Conservation (phyloP, 2,888 invertebrate species). For the Drosophila infuscata region DNA sequence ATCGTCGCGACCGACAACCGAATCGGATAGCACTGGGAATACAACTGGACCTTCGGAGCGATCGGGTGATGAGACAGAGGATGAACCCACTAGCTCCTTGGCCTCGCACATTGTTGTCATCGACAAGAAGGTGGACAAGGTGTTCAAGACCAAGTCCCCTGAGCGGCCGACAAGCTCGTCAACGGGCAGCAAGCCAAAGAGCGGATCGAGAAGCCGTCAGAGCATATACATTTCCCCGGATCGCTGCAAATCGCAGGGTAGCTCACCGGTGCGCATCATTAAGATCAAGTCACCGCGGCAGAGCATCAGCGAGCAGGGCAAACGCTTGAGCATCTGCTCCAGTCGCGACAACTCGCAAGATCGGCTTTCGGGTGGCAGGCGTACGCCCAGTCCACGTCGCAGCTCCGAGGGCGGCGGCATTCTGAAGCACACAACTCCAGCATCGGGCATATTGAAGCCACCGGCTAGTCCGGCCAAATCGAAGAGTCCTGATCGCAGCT, state of each 20-base stretch:
- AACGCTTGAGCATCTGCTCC: constrained; percentile 82
- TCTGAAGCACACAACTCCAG: constrained; percentile 81
- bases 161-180: constrained; percentile 46
- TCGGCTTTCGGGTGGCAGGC: constrained; percentile 78
- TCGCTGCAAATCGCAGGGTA: constrained; percentile 84
- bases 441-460: constrained; percentile 82
- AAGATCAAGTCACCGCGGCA: constrained; percentile 86
- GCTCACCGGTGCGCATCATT: constrained; percentile 85
- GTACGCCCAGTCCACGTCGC: constrained; percentile 84
- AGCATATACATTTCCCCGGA: constrained; percentile 87
- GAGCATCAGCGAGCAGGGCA: constrained; percentile 86
- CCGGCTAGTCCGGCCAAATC: constrained; percentile 83
- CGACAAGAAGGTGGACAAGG: constrained; percentile 85
- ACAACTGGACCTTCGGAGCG: constrained; percentile 83
- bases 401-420: constrained; percentile 84
- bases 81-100: constrained; percentile 61
- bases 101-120: constrained; percentile 80
- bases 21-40: constrained; percentile 82
- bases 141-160: constrained; percentile 84
- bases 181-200: constrained; percentile 67
- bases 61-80: constrained; percentile 84
- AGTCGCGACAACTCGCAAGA: constrained; percentile 84
- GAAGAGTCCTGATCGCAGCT: constrained; percentile 84
- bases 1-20: constrained; percentile 80
- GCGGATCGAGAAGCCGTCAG: constrained; percentile 82